Conservation (phyloP, 2,888 invertebrate species). For the Machimus rusticus region DNA sequence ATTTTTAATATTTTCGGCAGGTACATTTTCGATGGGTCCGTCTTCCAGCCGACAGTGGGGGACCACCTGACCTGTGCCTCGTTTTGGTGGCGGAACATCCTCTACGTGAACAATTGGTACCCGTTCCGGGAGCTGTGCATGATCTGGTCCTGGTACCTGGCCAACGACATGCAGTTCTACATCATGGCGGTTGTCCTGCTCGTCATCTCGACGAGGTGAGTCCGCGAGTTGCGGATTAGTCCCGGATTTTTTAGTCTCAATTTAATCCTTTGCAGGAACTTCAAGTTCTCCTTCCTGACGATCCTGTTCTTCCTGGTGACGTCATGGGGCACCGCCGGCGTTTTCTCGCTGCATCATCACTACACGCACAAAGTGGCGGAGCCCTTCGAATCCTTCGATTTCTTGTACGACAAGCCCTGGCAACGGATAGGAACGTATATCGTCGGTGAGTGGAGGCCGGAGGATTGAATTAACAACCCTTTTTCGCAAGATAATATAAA, state of each 20-base stretch:
- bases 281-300: constrained; percentile 69
- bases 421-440: constrained; percentile 81
- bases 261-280: constrained; percentile 63
- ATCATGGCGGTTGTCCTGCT: constrained; percentile 72
- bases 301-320: constrained; percentile 70
- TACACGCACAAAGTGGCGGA: constrained; percentile 79
- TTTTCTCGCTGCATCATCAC: constrained; percentile 76
- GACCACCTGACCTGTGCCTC: constrained; percentile 77
- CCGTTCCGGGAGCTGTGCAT: constrained; percentile 80
- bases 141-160: constrained; percentile 86
- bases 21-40: constrained; percentile 75
- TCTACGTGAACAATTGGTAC: constrained; percentile 83
- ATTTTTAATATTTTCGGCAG: constrained; percentile 53
- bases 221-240: constrained; percentile 42
- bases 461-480: background rate
- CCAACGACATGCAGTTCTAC: constrained; percentile 82
- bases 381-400: constrained; percentile 83
- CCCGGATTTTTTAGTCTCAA: background rate
- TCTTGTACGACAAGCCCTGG: constrained; percentile 86
- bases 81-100: constrained; percentile 85
- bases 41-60: constrained; percentile 75
- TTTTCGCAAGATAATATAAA: background rate
- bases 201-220: constrained; percentile 74
- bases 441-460: constrained; percentile 67
- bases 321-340: constrained; percentile 79